phyloP scores from a whole-genome alignment of 2,113 vertebrate species.

The cattle (Bos taurus) region DNA sequence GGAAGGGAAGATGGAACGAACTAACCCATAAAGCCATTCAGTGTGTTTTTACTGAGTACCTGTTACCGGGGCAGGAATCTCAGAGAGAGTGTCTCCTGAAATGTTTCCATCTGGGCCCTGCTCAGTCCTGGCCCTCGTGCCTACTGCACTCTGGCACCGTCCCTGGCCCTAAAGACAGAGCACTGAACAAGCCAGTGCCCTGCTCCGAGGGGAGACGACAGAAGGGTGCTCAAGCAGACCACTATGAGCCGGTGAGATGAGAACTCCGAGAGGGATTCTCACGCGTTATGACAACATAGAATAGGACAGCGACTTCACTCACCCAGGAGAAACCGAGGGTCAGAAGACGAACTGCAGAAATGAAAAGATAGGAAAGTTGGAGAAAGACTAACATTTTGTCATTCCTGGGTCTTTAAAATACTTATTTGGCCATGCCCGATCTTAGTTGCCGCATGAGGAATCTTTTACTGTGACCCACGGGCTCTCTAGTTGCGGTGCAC shows the following conservation, averaged over 20 bases:
- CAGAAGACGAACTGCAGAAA: neutral
- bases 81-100: neutral
- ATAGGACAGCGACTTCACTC: neutral
- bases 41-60: neutral
- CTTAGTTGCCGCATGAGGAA: accelerated
- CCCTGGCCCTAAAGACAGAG: neutral
- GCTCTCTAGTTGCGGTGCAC: accelerated
- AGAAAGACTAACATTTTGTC: neutral
- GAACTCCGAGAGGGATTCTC: accelerated
- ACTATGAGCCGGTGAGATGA: neutral
- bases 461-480: neutral
- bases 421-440: neutral
- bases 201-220: neutral
- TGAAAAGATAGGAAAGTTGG: neutral
- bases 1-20: neutral
- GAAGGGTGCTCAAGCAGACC: neutral
- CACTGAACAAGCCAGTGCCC: neutral
- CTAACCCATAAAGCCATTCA: neutral
- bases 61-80: accelerated
- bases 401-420: neutral
- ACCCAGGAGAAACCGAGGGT: neutral
- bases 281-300: accelerated
- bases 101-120: too few relatives aligned
- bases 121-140: too few relatives aligned
- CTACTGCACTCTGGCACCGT: accelerated